Evolutionary conservation across 1,140 invertebrate species (phyloP).

Genomic region (Marisa cornuarietis): DNA sequence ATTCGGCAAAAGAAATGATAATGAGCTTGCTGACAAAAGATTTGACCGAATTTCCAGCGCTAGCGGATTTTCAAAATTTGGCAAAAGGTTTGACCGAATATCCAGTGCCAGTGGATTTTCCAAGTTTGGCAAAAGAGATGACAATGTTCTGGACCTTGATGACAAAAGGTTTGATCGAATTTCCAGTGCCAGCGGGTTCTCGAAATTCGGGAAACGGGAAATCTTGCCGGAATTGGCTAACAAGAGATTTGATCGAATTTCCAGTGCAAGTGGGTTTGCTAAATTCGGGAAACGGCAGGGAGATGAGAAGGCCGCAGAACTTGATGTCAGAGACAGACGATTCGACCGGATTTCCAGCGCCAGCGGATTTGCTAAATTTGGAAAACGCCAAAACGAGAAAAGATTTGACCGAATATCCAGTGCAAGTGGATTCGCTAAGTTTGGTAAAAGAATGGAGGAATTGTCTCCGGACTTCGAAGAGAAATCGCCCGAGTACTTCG

Average conservation of each 20-base stretch:
- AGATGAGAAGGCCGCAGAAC: neutral
- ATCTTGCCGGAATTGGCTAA: neutral
- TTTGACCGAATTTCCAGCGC: conserved; percentile 9
- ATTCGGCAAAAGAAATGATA: conserved; percentile 12
- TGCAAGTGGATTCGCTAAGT: neutral
- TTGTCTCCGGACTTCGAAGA: no score
- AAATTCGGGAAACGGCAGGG: neutral
- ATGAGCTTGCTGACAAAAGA: neutral
- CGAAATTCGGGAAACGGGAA: neutral
- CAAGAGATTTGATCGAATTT: conserved; percentile 3
- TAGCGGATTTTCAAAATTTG: conserved; percentile 7
- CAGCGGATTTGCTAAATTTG: conserved; percentile 6
- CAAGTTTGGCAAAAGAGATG: neutral
- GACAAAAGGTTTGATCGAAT: conserved; percentile 5
- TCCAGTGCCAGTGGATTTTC: neutral
- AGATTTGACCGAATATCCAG: conserved; percentile 4
- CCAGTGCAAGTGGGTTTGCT: neutral
- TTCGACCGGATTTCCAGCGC: conserved; percentile 4
- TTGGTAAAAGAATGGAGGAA: neutral
- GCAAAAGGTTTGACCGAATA: neutral
- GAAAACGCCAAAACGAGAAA: neutral
- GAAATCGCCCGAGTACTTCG: no score
- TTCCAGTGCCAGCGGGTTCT: neutral
- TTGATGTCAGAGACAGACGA: neutral
- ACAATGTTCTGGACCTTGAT: neutral